Evolutionary conservation across 2,888 invertebrate species (phyloP).

Genomic region (Ichneumon xanthorius): DNA sequence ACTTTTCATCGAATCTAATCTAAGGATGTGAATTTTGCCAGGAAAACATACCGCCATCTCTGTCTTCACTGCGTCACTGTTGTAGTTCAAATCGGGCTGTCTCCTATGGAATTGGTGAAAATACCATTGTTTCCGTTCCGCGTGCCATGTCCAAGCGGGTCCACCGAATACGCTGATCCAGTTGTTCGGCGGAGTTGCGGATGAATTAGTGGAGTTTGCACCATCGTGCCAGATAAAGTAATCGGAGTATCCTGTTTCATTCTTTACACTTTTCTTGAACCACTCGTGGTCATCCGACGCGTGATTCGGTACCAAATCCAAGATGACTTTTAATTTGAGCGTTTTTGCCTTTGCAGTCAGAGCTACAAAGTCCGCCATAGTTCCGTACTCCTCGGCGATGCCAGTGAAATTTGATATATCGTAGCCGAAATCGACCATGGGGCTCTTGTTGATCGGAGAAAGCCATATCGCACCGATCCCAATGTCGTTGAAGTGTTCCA

Average conservation of each 20-base stretch:
- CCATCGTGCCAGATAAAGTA: conserved; percentile 86
- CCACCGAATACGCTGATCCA: conserved; percentile 86
- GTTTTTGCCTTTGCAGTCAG: conserved; percentile 87
- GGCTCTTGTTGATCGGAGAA: conserved; percentile 93
- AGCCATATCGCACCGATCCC: conserved; percentile 93
- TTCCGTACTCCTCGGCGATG: conserved; percentile 91
- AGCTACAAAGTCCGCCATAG: conserved; percentile 89
- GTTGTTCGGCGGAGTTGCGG: conserved; percentile 82
- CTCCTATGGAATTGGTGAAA: conserved; percentile 86
- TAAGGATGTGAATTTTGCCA: background rate
- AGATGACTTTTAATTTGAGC: conserved; percentile 87
- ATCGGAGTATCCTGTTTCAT: conserved; percentile 80
- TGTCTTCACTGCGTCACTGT: conserved; percentile 80
- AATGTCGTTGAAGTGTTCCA: conserved; percentile 89
- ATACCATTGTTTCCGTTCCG: conserved; percentile 84
- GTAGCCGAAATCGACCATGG: conserved; percentile 95
- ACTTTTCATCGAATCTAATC: background rate
- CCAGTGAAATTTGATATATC: conserved; percentile 92
- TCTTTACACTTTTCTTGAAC: conserved; percentile 85
- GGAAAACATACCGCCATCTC: conserved; percentile 81
- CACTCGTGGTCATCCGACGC: conserved; percentile 86
- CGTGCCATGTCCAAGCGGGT: conserved; percentile 86
- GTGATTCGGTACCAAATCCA: conserved; percentile 89
- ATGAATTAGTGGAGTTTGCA: background rate
- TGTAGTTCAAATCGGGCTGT: conserved; percentile 87